Base-by-base conservation (phyloP, 1,140 invertebrate species). In the Hycleus cichorii region DNA sequence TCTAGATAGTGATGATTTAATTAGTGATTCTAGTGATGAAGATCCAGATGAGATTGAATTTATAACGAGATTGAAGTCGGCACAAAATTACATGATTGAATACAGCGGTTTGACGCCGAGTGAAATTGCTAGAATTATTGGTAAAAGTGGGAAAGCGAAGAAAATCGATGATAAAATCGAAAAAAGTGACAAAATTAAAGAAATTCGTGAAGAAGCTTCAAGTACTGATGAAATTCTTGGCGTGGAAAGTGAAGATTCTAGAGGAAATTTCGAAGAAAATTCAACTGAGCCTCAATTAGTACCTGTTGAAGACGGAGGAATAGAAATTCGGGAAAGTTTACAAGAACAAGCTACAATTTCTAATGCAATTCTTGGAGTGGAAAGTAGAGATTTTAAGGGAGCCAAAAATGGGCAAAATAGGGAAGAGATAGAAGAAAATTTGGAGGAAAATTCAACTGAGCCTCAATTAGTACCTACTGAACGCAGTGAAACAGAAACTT, bases 41-140 rank as follows among this genome's bases (percentile, higher is more conserved):
- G 60, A 57, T 12, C 42, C 58, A 64, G 63, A 66, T 38, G 18
- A 44, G n/a, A 64, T 49, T 51, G 69, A 75, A 58, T 18, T 18
- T 18, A 69, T 76, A 60, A 67, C 74, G 54, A 75, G 74, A 52
- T 73, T 78, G 32, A 77, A 78, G 68, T 78, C 78, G 3, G 81
- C 80, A 0, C 68, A 81, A 40, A 75, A 74, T 25, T 88, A 87
- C 59, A 87, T 89, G 79, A 78, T 84, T 64, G 87, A 89, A 68
- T 83, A 89, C 62, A 87, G 81, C 68, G 86, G 83, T 39, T 80
- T 90, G 59, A 84, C 87, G 11, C 79, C 85, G 55, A 81, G 82
- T 61, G 82, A 88, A 69, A 87, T 91, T 39, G 75, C 82, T 60
- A 75, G 81, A 65, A 80, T 81, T 56, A 73, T 77, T 70, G 69